Evolutionary conservation across 2,888 invertebrate species (phyloP), one percentile per base, ranked within the genome.

Genomic region (Cataglyphis livida): DNA sequence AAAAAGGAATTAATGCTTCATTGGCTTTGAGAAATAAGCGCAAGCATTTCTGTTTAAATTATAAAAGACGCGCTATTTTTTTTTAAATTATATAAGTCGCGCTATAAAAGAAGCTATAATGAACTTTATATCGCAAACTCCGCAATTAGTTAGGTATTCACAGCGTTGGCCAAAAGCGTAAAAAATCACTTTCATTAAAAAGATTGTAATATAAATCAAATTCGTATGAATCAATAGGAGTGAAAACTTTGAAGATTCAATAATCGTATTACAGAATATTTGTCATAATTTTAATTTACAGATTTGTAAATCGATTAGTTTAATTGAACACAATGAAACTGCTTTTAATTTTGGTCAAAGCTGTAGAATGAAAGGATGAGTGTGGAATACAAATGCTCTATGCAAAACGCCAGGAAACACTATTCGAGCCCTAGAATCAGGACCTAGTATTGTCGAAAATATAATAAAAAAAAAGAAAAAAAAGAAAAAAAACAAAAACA

Each of bases 1-100:
- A 79, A 91, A 88, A 91, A 89, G 90, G 87, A 91, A 88, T 90
- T 85, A 91, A 90, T 90, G 89, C 84, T 85, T 88, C 83, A 82
- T 84, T 82, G 87, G 85, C 88, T 89, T 90, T 89, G 75, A 90
- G 86, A 91, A 90, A 90, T 88, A 93, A 92, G 91, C 92, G 81
- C 90, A 92, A 93, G 93, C 92, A 91, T 89, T 86, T 86, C 85
- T 75, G 73, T 71, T 71, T 44, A 61, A 75, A 76, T 76, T 25
- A 76, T 66, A 65, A 64, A 75, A 76, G n/a, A 68, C 51, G 66
- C 75, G 75, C 75, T 54, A 76, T 54, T 51, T 51, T 18, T 44
- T 48, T 51, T 88, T 68, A 91, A 88, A 90, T 88, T 84, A 90
- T 51, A 51, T 85, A 90, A 90, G 68, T 87, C 85, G 85, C 87